Evolutionary conservation across 2,797 vertebrate genomes (phyloP).

Genomic region (Gila robusta): DNA sequence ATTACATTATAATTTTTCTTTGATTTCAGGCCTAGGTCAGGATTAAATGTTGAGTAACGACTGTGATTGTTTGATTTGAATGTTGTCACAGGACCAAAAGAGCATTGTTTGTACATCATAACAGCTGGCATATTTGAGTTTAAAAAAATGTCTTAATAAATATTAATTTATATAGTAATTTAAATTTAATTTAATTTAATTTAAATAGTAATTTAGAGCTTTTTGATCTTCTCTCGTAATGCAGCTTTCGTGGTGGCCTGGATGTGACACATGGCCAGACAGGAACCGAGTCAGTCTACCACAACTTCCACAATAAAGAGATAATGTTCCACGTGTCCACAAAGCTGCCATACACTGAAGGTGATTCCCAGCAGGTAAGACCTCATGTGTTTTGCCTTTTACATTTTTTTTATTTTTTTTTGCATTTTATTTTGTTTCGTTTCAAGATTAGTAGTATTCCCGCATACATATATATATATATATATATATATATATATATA

Average conservation of each 20-base stretch:
- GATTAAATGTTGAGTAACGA: background rate
- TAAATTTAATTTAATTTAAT: no score
- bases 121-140: background rate
- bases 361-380: conserved; percentile 92
- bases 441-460: no score
- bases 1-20: background rate
- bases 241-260: conserved; percentile 89
- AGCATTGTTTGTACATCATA: background rate
- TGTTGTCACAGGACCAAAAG: background rate
- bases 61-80: background rate
- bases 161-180: no score
- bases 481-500: no score
- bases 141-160: background rate
- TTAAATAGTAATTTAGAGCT: background rate
- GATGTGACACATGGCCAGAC: conserved; percentile 96
- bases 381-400: background rate
- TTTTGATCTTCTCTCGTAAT: conserved; percentile 68
- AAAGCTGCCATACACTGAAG: conserved; percentile 96
- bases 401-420: background rate
- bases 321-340: conserved; percentile 99
- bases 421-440: background rate
- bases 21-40: background rate
- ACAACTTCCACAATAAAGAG: conserved; percentile 95
- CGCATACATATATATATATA: no score
- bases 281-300: conserved; percentile 90